Conservation (phyloP, 2,888 invertebrate genomes). For the Heliconius charithonia region DNA sequence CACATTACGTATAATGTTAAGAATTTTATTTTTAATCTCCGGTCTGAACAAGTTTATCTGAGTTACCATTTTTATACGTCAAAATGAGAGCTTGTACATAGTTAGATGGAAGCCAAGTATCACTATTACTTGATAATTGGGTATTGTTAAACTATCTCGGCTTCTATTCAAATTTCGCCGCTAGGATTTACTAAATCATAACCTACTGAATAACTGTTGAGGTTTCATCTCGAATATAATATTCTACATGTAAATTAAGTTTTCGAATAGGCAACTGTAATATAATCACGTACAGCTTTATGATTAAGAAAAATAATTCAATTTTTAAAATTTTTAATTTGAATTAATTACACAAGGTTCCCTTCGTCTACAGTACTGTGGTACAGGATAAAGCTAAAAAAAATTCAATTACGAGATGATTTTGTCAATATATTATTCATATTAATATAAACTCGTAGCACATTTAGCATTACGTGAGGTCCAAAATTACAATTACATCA, state of each 20-base stretch:
- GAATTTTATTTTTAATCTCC: background rate
- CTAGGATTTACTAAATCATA: constrained; percentile 20
- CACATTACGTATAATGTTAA: background rate
- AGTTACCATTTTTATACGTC: background rate
- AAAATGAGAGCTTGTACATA: background rate
- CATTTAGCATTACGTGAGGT: background rate
- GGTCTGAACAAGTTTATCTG: background rate
- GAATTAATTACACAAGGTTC: too few species aligned
- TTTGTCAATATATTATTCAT: too few species aligned
- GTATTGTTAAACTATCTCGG: constrained; percentile 23
- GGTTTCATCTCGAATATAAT: constrained; percentile 6
- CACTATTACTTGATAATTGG: constrained; percentile 18
- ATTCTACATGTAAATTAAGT: constrained; percentile 2
- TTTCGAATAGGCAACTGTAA: background rate
- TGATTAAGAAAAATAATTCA: background rate
- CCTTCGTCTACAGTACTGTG: too few species aligned
- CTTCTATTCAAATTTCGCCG: constrained; percentile 23
- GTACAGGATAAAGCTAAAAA: too few species aligned
- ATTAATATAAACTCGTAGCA: background rate
- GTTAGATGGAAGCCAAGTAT: constrained; percentile 11
- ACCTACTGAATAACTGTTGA: constrained; percentile 11
- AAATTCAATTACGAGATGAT: too few species aligned
- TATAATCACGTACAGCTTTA: background rate
- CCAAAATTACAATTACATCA: background rate
- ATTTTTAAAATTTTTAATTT: too few species aligned